Conservation (phyloP, 2,113 vertebrate genomes). For the Eubucco bourcierii region DNA sequence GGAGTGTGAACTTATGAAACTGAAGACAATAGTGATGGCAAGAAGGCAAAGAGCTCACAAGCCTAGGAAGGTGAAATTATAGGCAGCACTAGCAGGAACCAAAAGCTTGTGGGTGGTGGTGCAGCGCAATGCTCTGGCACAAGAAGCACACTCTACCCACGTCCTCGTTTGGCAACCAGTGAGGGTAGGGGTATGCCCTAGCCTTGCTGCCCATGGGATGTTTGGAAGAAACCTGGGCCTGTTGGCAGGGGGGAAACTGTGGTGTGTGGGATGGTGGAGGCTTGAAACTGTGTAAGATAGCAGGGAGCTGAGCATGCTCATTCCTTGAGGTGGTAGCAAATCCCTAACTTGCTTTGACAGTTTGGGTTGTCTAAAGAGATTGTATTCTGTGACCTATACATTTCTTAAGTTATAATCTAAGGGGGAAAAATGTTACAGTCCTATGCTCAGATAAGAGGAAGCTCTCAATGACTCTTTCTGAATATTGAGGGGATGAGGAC, state of each 20-base stretch:
- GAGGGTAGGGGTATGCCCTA: neutral
- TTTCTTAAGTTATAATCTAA: neutral
- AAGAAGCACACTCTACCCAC: neutral
- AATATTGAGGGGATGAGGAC: neutral
- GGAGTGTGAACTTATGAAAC: neutral
- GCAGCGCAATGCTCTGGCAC: neutral
- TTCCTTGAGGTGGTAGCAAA: fast-evolving
- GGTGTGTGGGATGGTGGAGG: fast-evolving
- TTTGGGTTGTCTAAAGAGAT: neutral
- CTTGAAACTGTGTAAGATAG: neutral
- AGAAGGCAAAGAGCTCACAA: neutral
- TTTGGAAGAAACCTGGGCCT: neutral
- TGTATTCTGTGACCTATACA: neutral
- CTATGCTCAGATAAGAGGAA: neutral
- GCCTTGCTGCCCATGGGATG: neutral
- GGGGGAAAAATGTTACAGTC: neutral
- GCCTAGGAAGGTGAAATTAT: neutral
- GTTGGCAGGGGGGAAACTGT: neutral
- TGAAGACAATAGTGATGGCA: fast-evolving
- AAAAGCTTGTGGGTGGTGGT: neutral
- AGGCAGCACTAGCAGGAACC: fast-evolving
- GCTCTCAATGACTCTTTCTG: neutral
- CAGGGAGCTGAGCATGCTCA: neutral
- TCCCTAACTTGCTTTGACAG: neutral
- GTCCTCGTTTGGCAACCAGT: fast-evolving